phyloP scores from a whole-genome alignment of 2,888 invertebrate species.

The Phaonia tiefii region DNA sequence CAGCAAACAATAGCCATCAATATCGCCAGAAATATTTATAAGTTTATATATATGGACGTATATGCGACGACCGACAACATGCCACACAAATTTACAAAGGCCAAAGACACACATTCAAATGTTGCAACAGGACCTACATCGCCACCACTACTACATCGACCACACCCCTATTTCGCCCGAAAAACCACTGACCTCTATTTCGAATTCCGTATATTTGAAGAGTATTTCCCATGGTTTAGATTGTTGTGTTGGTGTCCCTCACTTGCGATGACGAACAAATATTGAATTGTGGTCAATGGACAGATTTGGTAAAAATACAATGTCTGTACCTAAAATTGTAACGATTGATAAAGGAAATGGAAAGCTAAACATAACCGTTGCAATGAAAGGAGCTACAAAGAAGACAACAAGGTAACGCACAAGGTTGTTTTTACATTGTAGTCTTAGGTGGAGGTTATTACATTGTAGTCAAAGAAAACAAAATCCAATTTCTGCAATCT shows the following conservation, averaged over 20 bases:
- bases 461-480: no score
- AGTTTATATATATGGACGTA: no score
- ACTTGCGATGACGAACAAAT: conserved; percentile 42
- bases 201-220: conserved; percentile 11
- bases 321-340: conserved; percentile 24
- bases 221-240: conserved; percentile 6
- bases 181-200: conserved; percentile 40
- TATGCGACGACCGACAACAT: conserved; percentile 51
- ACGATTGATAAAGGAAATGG: no score
- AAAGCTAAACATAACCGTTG: no score
- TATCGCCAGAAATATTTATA: conserved; percentile 40
- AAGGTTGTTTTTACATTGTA: no score
- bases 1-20: conserved; percentile 57
- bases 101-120: conserved; percentile 27
- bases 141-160: neutral
- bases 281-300: conserved; percentile 64
- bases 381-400: no score
- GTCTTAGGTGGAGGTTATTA: no score
- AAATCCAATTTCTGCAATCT: no score
- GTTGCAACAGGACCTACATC: conserved; percentile 11
- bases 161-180: neutral
- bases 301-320: conserved; percentile 52
- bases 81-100: conserved; percentile 40
- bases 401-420: no score
- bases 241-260: neutral